Evolutionary conservation across 2,113 vertebrate genomes (phyloP).

Genomic region (Genyomyrus donnyi): DNA sequence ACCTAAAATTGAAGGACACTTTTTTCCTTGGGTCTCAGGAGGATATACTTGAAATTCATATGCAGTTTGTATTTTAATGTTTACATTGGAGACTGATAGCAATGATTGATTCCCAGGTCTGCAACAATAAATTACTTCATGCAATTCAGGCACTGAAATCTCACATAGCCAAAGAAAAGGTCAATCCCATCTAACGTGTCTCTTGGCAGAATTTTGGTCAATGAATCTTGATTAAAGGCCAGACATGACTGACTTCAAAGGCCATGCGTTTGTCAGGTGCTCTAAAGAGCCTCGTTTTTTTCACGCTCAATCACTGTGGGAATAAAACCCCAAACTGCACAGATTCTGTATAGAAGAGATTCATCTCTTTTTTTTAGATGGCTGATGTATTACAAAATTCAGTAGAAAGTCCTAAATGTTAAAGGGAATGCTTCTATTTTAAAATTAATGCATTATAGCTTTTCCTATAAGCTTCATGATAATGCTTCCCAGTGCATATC

Average conservation of each 20-base stretch:
- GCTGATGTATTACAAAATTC: neutral
- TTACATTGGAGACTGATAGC: neutral
- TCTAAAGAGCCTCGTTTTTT: neutral
- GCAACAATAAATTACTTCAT: neutral
- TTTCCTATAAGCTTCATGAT: neutral
- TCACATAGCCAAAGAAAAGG: neutral
- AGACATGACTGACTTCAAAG: neutral
- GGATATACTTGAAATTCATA: neutral
- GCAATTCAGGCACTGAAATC: neutral
- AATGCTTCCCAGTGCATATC: neutral
- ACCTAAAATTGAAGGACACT: no score
- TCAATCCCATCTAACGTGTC: neutral
- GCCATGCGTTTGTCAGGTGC: neutral
- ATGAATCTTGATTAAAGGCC: slow-evolving; percentile 1
- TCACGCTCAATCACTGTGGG: neutral
- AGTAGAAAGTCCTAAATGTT: neutral
- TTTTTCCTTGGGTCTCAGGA: no score
- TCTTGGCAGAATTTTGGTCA: neutral
- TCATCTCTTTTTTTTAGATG: neutral
- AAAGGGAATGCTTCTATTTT: neutral
- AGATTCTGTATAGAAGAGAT: neutral
- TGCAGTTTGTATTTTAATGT: neutral
- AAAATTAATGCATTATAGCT: neutral
- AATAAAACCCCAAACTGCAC: neutral
- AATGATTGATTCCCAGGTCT: neutral